phyloP scores from a whole-genome alignment of 2,113 vertebrate genomes.

The Salminus brasiliensis region DNA sequence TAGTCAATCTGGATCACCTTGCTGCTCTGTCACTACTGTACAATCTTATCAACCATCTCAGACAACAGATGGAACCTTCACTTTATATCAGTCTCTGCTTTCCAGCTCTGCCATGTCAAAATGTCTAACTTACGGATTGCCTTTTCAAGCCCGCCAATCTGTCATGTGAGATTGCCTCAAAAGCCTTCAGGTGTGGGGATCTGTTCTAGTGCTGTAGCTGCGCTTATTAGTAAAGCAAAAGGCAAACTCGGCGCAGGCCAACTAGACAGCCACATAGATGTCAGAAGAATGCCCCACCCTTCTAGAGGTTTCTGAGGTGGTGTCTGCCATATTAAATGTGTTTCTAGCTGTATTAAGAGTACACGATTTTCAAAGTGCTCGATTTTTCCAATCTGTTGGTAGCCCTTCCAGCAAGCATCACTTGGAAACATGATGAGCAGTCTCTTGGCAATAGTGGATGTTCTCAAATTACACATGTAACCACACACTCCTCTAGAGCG shows the following conservation, averaged over 20 bases:
- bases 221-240: not conserved
- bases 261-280: not conserved
- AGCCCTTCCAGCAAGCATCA: not conserved
- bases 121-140: slow-evolving; percentile 6
- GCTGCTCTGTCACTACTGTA: slow-evolving; percentile 33
- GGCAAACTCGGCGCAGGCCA: slow-evolving; percentile 5
- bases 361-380: not conserved
- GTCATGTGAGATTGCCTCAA: not conserved
- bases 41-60: slow-evolving; percentile 45
- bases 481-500: not conserved
- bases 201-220: not conserved
- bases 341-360: too few species aligned
- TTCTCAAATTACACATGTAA: not conserved
- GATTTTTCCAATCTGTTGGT: not conserved
- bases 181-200: not conserved
- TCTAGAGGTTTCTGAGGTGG: not conserved
- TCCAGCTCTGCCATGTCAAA: not conserved
- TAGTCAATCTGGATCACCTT: slow-evolving; percentile 32
- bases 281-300: not conserved
- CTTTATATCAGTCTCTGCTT: slow-evolving; percentile 22
- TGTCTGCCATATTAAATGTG: not conserved
- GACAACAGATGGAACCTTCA: slow-evolving; percentile 37
- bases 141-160: not conserved
- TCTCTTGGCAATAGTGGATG: not conserved
- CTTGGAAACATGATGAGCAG: not conserved